These are phyloP conservation scores for Thysanoteuthis rhombus DNA, from an alignment of 2,888 invertebrate genomes.

Conservation along the genomic window DNA sequence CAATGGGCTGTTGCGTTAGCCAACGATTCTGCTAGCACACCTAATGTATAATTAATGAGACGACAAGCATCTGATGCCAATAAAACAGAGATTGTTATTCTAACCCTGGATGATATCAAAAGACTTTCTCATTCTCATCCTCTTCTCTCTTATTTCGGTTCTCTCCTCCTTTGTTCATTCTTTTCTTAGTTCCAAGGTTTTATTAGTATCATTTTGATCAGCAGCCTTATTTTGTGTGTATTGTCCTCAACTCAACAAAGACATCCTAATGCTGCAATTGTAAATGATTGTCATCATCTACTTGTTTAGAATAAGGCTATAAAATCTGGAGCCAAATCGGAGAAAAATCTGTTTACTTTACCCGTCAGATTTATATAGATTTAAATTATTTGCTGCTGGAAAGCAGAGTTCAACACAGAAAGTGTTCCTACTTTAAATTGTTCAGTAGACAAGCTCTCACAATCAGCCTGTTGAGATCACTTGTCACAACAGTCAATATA, in stretches of 20 bases:
- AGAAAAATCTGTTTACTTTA: neutral
- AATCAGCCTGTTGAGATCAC: no score
- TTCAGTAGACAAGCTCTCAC: no score
- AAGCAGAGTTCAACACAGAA: neutral
- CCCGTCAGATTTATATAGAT: no score
- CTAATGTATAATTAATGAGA: slow-evolving; percentile 12
- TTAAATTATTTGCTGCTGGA: neutral
- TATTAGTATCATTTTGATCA: neutral
- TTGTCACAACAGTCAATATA: no score
- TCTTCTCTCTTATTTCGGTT: neutral
- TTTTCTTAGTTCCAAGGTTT: neutral
- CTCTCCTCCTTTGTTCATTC: neutral
- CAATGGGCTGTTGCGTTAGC: neutral
- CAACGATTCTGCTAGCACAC: neutral
- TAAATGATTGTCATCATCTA: no score
- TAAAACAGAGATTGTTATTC: neutral
- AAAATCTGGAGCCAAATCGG: neutral
- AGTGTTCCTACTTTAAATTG: no score
- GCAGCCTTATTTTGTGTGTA: neutral
- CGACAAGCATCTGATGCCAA: slow-evolving; percentile 12
- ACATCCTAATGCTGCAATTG: neutral
- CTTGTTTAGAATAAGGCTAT: neutral
- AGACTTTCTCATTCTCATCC: neutral
- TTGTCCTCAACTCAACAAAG: neutral
- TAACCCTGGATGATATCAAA: neutral